phyloP scores from a whole-genome alignment of 2,113 vertebrate genomes.

The Ursus arctos region DNA sequence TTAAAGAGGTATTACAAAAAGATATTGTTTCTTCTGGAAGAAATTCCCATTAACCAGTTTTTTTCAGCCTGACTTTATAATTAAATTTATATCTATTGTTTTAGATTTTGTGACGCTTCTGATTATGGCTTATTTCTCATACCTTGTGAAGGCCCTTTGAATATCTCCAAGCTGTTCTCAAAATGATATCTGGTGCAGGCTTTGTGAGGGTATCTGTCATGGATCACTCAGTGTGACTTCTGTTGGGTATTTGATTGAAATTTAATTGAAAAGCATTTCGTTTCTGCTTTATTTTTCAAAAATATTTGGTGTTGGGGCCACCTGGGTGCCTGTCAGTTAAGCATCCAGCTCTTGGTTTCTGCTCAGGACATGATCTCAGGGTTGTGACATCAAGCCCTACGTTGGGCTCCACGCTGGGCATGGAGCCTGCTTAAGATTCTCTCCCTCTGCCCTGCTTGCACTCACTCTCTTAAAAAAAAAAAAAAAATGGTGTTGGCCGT shows the following conservation, averaged over 20 bases:
- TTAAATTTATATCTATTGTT: slow-evolving; percentile 26
- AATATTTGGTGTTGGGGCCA: background rate
- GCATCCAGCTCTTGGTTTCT: background rate
- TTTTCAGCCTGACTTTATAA: slow-evolving; percentile 1
- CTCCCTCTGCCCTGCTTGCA: background rate
- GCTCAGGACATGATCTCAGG: background rate
- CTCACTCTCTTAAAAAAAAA: background rate
- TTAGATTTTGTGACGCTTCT: background rate
- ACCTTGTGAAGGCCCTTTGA: background rate
- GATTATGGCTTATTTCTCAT: background rate
- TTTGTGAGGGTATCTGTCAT: background rate
- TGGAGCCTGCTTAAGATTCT: background rate
- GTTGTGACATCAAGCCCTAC: background rate
- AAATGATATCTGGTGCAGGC: background rate
- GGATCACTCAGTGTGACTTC: background rate
- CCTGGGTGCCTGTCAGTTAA: background rate
- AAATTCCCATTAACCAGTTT: background rate
- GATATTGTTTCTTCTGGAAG: background rate
- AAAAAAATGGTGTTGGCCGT: background rate
- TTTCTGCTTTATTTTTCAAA: background rate
- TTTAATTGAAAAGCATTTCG: background rate
- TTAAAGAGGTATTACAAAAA: slow-evolving; percentile 3
- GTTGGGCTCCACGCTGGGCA: background rate
- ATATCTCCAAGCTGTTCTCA: background rate
- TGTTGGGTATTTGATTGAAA: slow-evolving; percentile 32